Evolutionary conservation across 2,797 vertebrate species (phyloP), one percentile per base, ranked within the genome.

Genomic region (Onychomys arenicola): DNA sequence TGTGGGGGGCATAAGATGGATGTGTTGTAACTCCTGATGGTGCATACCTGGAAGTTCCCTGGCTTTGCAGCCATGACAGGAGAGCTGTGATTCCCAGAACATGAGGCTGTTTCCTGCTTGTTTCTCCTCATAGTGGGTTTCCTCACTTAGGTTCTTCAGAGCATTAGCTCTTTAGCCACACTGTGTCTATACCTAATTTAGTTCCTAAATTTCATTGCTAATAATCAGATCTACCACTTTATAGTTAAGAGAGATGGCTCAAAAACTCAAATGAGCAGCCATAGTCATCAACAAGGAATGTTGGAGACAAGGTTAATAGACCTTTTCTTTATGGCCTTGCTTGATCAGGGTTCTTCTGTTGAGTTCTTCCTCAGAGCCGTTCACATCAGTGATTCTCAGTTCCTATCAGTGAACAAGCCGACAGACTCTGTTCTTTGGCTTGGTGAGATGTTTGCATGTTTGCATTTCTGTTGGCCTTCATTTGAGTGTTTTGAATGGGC

Each of bases 401-500:
- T 61, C 40, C 9, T 37, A 23, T 37, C 49, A 6, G 2, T 21
- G 32, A 61, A 8, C 67, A 49, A 25, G 61, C 2, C 2, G 17
- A 4, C 43, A 25, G 13, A 23, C 61, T 1, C 0, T n/a, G 25
- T 40, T 86, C 1, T 55, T 77, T 34, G 1, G 34, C 40, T 63
- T 57, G 12, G 13, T 1, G 11, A 85, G 73, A n/a, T n/a, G 57
- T 78, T 55, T 76, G 14, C 46, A 5, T 21, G 73, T 21, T 94
- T 87, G 37, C 75, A 76, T 67, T 75, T 57, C 34, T 40, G 5
- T 27, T 91, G 61, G n/a, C 32, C 59, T 16, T 88, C 80, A 40
- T 78, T 34, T 95, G 25, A 52, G 82, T 90, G 14, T 86, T 92
- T 91, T 76, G 49, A 93, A 91, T 59, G 78, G 63, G 25, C 76